Base-by-base conservation (phyloP, 2,888 invertebrate genomes). In the Mythimna ferrago region DNA sequence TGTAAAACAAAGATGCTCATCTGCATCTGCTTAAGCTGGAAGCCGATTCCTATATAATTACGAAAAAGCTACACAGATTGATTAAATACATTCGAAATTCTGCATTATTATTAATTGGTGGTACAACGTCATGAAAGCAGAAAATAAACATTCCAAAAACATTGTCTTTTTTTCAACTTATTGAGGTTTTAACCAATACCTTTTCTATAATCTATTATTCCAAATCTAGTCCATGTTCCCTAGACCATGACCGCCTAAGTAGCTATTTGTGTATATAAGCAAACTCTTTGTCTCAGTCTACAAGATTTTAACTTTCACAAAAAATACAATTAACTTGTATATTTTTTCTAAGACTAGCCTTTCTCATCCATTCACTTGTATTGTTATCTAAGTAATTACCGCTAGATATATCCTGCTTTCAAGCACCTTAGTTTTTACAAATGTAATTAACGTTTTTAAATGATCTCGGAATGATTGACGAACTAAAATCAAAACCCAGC, bases 261-360 rank as follows among this genome's bases (percentile, higher is more conserved):
- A 60, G 74, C 66, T 79, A 71, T 78, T 76, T 82, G 71, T 77
- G 66, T 82, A 66, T 72, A 73, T 77, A 71, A 79, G 74, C 65
- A 79, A 78, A 83, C 73, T 86, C 83, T 81, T 86, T 86, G 86
- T 86, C 86, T 86, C 82, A 86, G 80, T 79, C 80, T 80, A 77
- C 71, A 74, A 81, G 72, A 75, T 85, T 80, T 81, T 80, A 76
- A 78, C 86, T 86, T 86, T 86, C 86, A 85, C 85, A 79, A 86
- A 82, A 82, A 76, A 78, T 67, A 75, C 64, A 84, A 76, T 78
- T 78, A 70, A 64, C 71, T 74, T 48, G 64, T 54, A 70, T 61
- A 66, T 77, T 81, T 81, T 79, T 85, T 82, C 48, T 68, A 48
- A 82, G 57, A 64, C 69, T 71, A 76, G 74, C 80, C 77, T 83